These are phyloP conservation scores for Eupithecia subfuscata DNA, from an alignment of 2,888 invertebrate genomes.

Conservation along the genomic window DNA sequence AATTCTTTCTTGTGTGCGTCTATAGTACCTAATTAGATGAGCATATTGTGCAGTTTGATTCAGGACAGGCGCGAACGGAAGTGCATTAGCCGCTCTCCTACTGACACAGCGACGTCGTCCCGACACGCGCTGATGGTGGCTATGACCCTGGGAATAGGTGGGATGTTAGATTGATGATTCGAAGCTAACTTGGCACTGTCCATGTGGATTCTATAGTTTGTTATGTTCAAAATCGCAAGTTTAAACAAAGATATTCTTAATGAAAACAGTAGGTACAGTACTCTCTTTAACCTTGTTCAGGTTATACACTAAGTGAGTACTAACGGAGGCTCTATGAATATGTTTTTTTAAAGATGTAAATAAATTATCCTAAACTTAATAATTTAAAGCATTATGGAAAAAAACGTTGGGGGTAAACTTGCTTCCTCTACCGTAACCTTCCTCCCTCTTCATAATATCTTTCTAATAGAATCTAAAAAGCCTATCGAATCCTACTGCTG, in stretches of 20 bases:
- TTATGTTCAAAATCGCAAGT: background rate
- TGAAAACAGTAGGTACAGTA: too few species aligned
- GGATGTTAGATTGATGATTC: background rate
- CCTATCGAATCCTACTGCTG: too few species aligned
- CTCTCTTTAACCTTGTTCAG: too few species aligned
- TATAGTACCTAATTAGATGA: background rate
- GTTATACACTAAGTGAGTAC: too few species aligned
- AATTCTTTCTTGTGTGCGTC: too few species aligned
- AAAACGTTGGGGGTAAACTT: background rate
- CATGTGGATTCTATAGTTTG: background rate
- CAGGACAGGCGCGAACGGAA: slow-evolving; percentile 38
- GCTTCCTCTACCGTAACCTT: background rate
- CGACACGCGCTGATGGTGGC: background rate
- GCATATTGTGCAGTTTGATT: background rate
- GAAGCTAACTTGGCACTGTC: background rate
- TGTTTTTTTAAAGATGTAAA: too few species aligned
- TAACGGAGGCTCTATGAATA: too few species aligned
- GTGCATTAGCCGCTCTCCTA: slow-evolving; percentile 42
- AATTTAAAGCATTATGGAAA: too few species aligned
- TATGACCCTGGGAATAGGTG: background rate
- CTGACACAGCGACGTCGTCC: slow-evolving; percentile 28
- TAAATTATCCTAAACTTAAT: background rate
- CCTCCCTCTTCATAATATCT: too few species aligned
- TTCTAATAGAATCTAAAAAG: too few species aligned
- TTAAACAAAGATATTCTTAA: background rate